A percentile compares a stretch with the other conserved stretches of the same genome.
phyloP scores from a whole-genome alignment of 2,797 vertebrate genomes.

The Sebastiscus tertius region DNA sequence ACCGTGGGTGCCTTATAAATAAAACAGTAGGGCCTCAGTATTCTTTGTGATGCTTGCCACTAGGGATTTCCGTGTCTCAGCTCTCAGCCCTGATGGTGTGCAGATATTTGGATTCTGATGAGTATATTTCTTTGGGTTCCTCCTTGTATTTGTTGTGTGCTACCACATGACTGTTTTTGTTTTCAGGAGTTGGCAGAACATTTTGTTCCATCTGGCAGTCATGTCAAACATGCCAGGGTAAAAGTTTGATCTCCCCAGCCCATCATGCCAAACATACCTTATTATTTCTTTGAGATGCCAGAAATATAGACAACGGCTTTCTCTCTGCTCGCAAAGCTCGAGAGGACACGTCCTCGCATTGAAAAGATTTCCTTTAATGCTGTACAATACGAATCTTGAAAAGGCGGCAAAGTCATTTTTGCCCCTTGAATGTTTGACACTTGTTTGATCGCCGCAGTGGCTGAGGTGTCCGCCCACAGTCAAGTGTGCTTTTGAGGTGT shows the following conservation, averaged over 20 bases:
- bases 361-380: not conserved
- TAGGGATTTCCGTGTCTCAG: constrained; percentile 61
- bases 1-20: constrained; percentile 73
- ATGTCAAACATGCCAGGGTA: constrained; percentile 44
- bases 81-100: constrained; percentile 52
- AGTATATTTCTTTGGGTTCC: constrained; percentile 47
- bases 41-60: constrained; percentile 69
- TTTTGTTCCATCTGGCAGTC: constrained; percentile 59
- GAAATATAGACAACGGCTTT: constrained; percentile 1
- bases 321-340: constrained; percentile 7
- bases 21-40: constrained; percentile 66
- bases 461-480: constrained; percentile 9
- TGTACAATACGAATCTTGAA: not conserved
- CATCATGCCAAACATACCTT: constrained; percentile 41
- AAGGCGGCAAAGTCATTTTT: not conserved
- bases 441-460: constrained; percentile 22
- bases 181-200: constrained; percentile 55
- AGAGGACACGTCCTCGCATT: constrained; percentile 10
- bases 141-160: constrained; percentile 52
- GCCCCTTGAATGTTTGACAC: not conserved
- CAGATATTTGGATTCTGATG: constrained; percentile 66
- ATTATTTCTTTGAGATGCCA: constrained; percentile 51
- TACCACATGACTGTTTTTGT: constrained; percentile 44
- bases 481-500: constrained; percentile 9
- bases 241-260: constrained; percentile 48